Base-by-base conservation (phyloP, 2,113 vertebrate genomes). In the Cichladusa arquata region DNA sequence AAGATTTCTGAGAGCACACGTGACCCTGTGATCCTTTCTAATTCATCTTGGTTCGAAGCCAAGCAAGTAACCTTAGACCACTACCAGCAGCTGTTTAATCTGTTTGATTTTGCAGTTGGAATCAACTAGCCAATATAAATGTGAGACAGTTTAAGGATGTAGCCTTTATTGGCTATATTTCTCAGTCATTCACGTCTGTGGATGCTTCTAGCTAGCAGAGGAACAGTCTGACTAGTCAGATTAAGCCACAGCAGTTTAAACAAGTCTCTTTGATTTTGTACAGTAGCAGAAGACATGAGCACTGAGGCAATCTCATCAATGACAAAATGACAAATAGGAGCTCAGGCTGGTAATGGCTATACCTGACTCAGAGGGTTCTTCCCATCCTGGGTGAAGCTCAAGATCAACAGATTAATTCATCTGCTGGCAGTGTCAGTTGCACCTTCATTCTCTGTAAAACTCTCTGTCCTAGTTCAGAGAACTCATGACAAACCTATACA, bases 271-370 rank as follows among this genome's bases (percentile, higher is more conserved):
- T 65, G 53, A 66, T 82, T 95, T 83, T 77, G 36, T 62, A 58
- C 18, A 50, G n/a, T 74, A 54, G 26, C 34, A 88, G 48, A 82
- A 44, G 42, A 70, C n/a, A 73, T n/a, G 45, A 88, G 26, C 11
- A 14, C 38, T 84, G 23, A 50, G 33, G 29, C 71, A 84, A 36
- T 51, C 77, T 81, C 56, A 50, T 70, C 69, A 54, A 16, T 81
- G 77, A 83, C 89, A 89, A 92, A 92, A 56, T 78, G 83, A 86
- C 69, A 86, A 93, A 95, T 81, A 90, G 48, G 29, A 82, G n/a
- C 76, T 92, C 14, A 18, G 51, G 31, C 23, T 85, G 36, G 11
- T 83, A 88, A 76, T 40, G 47, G 42, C 19, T 81, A 62, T 50
- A 62, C 56, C 80, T 72, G 42, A 78, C 29, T 94, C 51, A 47